Base-by-base conservation (phyloP, 2,888 invertebrate species). In the Strigamia maritima region DNA sequence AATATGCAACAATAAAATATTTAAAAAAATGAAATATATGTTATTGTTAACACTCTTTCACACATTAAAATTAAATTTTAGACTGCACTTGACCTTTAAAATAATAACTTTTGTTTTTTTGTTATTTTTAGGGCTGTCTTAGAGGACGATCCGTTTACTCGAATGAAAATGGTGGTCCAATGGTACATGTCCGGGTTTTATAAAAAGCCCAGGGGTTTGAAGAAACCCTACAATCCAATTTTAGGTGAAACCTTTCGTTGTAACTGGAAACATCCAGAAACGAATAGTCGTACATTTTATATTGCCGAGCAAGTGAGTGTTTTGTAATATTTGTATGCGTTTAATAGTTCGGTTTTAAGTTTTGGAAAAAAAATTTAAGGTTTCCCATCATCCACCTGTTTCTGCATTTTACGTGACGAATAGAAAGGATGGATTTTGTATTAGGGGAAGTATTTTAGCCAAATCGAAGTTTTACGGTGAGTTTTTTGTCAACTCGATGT, bases 151-250 rank as follows among this genome's bases (percentile, higher is more conserved):
- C 94, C 97, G 0, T 95, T 93, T 85, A 91, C 91, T 28, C 90
- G 97, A 81, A 97, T 97, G 92, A 94, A 94, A 84, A 89, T 89
- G 26, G 92, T 97, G 0, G 92, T 94, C 0, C 90, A 92, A 83
- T 97, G 95, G 95, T 97, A 97, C 87, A 88, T 97, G 35, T 95
- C 95, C 0, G 96, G 97, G 1, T 91, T 97, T 85, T 94, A 97
- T 86, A 93, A 95, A 83, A 97, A 97, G 85, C 97, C 97, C 0
- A 94, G 94, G 86, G 97, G 97, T 3, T 88, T 97, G 75, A 97
- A 97, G 86, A 97, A 97, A 85, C 97, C 97, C 0, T 97, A 97
- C 85, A 97, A 97, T 88, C 97, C 97, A 0, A 94, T 97, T 78
- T 89, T 97, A 76, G 97, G 97, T 0, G 97, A 97, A 87, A 92